Evolutionary conservation across 2,888 invertebrate species (phyloP).

Genomic region (Schizotus pectinicornis): DNA sequence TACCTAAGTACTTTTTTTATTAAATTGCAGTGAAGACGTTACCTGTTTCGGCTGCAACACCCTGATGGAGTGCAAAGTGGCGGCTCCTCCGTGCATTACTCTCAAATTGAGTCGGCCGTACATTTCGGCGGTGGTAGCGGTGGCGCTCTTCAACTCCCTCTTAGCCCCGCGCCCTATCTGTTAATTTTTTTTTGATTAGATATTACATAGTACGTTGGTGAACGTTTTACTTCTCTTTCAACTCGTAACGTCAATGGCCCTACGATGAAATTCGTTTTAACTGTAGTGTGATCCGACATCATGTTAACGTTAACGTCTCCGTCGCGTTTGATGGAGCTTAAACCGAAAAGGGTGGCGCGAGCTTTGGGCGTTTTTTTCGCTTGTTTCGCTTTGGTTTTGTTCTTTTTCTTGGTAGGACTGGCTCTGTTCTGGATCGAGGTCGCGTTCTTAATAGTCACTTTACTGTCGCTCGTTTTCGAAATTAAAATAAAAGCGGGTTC

Average conservation of each 20-base stretch:
- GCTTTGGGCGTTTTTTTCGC: slow-evolving; percentile 68
- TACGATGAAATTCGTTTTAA: slow-evolving; percentile 80
- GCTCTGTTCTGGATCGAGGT: slow-evolving; percentile 37
- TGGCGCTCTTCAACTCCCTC: slow-evolving; percentile 83
- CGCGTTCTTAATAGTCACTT: slow-evolving; percentile 30
- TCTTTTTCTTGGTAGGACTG: slow-evolving; percentile 44
- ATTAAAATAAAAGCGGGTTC: slow-evolving; percentile 55
- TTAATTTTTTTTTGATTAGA: slow-evolving; percentile 8
- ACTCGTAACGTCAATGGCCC: slow-evolving; percentile 82
- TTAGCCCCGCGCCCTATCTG: slow-evolving; percentile 79
- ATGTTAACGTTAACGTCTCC: slow-evolving; percentile 83
- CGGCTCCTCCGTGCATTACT: slow-evolving; percentile 80
- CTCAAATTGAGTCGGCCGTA: slow-evolving; percentile 78
- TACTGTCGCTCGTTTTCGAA: slow-evolving; percentile 47
- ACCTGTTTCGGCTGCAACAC: slow-evolving; percentile 89
- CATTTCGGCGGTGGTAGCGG: slow-evolving; percentile 88
- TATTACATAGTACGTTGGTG: background rate
- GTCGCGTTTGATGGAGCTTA: slow-evolving; percentile 78
- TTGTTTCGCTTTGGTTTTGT: slow-evolving; percentile 56
- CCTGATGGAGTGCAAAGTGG: slow-evolving; percentile 82
- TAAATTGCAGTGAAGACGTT: no score
- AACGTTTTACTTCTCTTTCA: slow-evolving; percentile 69
- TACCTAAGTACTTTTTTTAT: no score
- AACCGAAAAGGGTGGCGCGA: slow-evolving; percentile 79
- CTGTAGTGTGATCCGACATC: slow-evolving; percentile 80